A percentile compares a stretch with the other conserved stretches of the same genome.
Evolutionary conservation across 2,113 vertebrate species (phyloP).

Genomic region (Mugil cephalus): DNA sequence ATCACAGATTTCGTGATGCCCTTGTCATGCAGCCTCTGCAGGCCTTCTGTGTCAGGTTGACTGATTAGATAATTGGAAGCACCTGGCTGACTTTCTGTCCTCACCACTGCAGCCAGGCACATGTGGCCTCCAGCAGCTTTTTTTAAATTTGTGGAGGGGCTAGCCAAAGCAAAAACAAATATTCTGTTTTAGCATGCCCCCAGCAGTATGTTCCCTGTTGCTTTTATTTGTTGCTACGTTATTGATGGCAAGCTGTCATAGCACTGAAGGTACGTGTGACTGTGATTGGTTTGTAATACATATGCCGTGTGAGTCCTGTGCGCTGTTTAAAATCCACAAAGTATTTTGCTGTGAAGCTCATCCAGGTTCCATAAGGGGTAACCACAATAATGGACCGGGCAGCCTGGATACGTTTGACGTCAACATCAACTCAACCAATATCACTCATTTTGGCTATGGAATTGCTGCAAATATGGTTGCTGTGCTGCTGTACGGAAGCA

Average conservation of each 20-base stretch:
- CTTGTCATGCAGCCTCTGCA: neutral
- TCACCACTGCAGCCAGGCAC: neutral
- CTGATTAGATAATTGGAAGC: conserved; percentile 63
- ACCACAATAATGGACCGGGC: neutral
- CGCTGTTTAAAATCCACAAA: neutral
- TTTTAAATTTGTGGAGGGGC: conserved; percentile 6
- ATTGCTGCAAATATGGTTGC: conserved; percentile 84
- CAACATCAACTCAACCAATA: conserved; percentile 60
- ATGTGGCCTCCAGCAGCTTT: neutral
- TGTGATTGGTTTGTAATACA: neutral
- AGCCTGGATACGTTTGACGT: neutral
- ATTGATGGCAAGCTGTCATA: conserved; percentile 38
- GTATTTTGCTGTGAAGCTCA: neutral
- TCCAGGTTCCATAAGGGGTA: neutral
- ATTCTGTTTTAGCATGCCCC: conserved; percentile 40
- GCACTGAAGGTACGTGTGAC: conserved; percentile 34
- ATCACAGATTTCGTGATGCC: too few species aligned
- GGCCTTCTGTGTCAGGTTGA: neutral
- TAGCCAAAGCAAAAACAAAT: neutral
- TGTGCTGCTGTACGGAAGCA: conserved; percentile 90
- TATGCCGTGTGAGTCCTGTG: neutral
- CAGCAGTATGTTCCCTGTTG: neutral
- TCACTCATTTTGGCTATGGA: conserved; percentile 80
- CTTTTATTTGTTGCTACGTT: conserved; percentile 25
- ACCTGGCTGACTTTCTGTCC: conserved; percentile 46